Evolutionary conservation across 2,113 vertebrate genomes (phyloP).

Genomic region (Aix galericulata): DNA sequence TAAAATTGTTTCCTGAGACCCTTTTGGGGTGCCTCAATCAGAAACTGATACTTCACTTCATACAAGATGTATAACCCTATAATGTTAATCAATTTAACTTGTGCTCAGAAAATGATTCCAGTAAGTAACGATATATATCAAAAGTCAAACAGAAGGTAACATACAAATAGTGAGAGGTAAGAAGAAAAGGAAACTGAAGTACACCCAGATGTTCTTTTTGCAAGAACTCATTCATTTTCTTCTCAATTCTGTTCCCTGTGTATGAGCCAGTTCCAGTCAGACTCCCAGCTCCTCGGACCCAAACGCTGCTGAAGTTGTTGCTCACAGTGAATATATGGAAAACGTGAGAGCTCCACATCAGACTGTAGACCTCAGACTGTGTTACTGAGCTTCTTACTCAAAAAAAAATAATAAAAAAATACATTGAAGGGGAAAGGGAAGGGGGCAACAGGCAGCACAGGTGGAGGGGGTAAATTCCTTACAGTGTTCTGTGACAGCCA

Average conservation of each 20-base stretch:
- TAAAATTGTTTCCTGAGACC: not conserved
- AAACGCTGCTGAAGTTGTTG: not conserved
- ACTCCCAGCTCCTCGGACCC: not conserved
- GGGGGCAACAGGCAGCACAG: not conserved
- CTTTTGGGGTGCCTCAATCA: not conserved
- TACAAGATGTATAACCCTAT: not conserved
- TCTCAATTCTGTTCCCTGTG: not conserved
- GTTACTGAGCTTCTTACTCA: not conserved
- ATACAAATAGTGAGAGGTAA: not conserved
- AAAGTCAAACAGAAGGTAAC: slow-evolving; percentile 1
- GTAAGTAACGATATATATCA: not conserved
- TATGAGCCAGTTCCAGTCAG: not conserved
- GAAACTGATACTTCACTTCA: not conserved
- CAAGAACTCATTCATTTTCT: slow-evolving; percentile 11
- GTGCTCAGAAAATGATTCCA: not conserved
- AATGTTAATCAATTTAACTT: not conserved
- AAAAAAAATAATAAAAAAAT: not conserved
- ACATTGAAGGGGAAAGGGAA: not conserved
- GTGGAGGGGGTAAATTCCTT: not conserved
- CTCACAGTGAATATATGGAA: not conserved
- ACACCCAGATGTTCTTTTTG: slow-evolving; percentile 6
- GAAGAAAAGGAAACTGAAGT: slow-evolving; percentile 36
- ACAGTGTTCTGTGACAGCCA: not conserved
- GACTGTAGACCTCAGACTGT: not conserved
- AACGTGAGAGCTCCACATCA: not conserved